Percentiles rank a stretch among this genome's conserved stretches.
These are phyloP conservation scores for Drosophila ficusphila DNA, from an alignment of 1,140 invertebrate species.

Conservation along the genomic window DNA sequence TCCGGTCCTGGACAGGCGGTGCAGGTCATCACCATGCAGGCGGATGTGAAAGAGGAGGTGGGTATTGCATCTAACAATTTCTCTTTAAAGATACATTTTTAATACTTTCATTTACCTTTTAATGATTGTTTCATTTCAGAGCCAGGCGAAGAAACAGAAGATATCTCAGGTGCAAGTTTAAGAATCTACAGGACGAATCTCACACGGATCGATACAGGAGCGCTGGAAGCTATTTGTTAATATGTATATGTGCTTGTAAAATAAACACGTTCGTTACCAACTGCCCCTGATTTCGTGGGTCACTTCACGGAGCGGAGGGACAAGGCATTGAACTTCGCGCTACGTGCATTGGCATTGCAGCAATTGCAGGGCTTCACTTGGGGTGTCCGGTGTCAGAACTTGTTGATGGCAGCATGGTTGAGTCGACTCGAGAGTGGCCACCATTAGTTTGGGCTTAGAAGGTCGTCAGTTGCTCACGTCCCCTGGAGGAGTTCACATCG, in stretches of 20 bases:
- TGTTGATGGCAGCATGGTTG: slow-evolving; percentile 12
- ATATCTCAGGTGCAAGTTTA: slow-evolving; percentile 64
- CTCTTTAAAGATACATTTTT: too few species aligned
- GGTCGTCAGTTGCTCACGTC: slow-evolving; percentile 41
- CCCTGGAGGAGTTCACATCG: slow-evolving; percentile 42
- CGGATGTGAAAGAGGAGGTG: slow-evolving; percentile 45
- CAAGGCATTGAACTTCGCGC: slow-evolving; percentile 67
- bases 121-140: slow-evolving; percentile 20
- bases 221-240: slow-evolving; percentile 46
- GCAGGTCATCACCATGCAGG: slow-evolving; percentile 68
- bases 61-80: neutral
- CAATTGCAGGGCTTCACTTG: slow-evolving; percentile 59
- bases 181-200: neutral
- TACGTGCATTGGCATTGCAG: slow-evolving; percentile 69
- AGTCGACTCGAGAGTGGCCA: neutral
- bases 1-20: slow-evolving; percentile 75
- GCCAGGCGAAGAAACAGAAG: slow-evolving; percentile 66
- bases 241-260: slow-evolving; percentile 40
- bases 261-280: slow-evolving; percentile 15
- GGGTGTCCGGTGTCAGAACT: slow-evolving; percentile 62
- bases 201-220: slow-evolving; percentile 38
- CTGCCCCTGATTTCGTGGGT: slow-evolving; percentile 37
- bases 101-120: too few species aligned
- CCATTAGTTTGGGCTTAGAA: slow-evolving; percentile 50
- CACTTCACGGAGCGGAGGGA: slow-evolving; percentile 24